A percentile compares a stretch with the other conserved stretches of the same genome.
phyloP scores from a whole-genome alignment of 2,888 invertebrate species.

The Eupelmus urozonus region DNA sequence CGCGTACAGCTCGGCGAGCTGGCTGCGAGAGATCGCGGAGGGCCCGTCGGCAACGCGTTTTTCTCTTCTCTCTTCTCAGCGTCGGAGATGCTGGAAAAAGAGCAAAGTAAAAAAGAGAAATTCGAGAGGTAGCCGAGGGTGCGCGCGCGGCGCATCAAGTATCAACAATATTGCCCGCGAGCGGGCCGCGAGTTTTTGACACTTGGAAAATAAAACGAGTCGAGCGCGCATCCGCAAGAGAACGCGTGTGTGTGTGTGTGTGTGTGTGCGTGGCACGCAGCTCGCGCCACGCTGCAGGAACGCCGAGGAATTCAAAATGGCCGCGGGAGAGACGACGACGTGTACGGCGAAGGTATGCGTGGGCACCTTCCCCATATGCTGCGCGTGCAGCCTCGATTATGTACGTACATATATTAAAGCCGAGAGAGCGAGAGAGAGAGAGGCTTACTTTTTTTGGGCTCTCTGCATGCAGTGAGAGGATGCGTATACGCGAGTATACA shows the following conservation, averaged over 20 bases:
- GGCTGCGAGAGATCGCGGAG: too few species aligned
- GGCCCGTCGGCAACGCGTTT: neutral
- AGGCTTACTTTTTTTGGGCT: conserved; percentile 39
- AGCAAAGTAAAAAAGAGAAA: neutral
- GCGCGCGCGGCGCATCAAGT: conserved; percentile 70
- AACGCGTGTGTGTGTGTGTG: neutral
- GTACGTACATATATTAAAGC: conserved; percentile 11
- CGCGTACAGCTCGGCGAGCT: neutral
- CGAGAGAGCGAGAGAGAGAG: neutral
- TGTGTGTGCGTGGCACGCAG: neutral
- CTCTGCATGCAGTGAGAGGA: conserved; percentile 13
- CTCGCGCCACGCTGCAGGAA: conserved; percentile 55
- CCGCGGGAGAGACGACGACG: conserved; percentile 62
- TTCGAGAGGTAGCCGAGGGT: conserved; percentile 16
- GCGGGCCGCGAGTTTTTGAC: conserved; percentile 69
- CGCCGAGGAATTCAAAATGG: conserved; percentile 76
- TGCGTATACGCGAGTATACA: neutral
- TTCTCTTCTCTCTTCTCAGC: too few species aligned
- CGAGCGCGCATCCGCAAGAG: conserved; percentile 60
- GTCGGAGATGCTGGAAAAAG: too few species aligned
- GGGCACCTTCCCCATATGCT: conserved; percentile 60
- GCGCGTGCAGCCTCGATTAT: conserved; percentile 43
- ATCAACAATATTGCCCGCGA: conserved; percentile 74
- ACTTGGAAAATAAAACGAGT: conserved; percentile 69
- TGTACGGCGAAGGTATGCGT: conserved; percentile 60